A percentile compares a stretch with the other conserved stretches of the same genome.
These are phyloP conservation scores for Cololabis saira DNA, from an alignment of 2,113 vertebrate genomes.

Conservation along the genomic window DNA sequence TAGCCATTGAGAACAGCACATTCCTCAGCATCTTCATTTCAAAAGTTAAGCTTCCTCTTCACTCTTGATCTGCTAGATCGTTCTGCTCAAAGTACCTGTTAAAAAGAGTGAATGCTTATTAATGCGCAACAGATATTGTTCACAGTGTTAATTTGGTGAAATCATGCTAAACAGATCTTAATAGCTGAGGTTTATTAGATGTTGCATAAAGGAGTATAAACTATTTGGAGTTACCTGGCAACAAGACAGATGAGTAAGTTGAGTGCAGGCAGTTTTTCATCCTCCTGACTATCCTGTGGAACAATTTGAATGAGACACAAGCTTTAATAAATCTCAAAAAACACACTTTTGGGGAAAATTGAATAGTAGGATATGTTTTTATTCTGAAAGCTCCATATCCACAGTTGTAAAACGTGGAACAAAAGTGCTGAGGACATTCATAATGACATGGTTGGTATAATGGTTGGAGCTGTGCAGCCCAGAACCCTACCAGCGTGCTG, in stretches of 20 bases:
- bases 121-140: too few species aligned
- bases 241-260: constrained; percentile 97
- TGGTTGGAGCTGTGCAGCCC: neutral
- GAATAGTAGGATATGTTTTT: too few species aligned
- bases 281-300: constrained; percentile 88
- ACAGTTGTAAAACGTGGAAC: neutral
- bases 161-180: too few species aligned
- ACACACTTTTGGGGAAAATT: too few species aligned
- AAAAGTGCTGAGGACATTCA: too few species aligned
- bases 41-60: constrained; percentile 3
- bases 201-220: neutral
- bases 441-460: neutral
- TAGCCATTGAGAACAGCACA: too few species aligned
- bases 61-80: constrained; percentile 88
- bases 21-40: too few species aligned
- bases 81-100: constrained; percentile 94
- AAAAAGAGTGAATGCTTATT: neutral
- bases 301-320: neutral
- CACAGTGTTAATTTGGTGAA: too few species aligned
- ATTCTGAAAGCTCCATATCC: too few species aligned
- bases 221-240: constrained; percentile 85
- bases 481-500: constrained; percentile 83
- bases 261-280: constrained; percentile 90
- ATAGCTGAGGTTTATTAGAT: too few species aligned
- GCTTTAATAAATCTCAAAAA: too few species aligned